Evolutionary conservation across 2,113 vertebrate species (phyloP).

Genomic region (Propithecus coquereli): DNA sequence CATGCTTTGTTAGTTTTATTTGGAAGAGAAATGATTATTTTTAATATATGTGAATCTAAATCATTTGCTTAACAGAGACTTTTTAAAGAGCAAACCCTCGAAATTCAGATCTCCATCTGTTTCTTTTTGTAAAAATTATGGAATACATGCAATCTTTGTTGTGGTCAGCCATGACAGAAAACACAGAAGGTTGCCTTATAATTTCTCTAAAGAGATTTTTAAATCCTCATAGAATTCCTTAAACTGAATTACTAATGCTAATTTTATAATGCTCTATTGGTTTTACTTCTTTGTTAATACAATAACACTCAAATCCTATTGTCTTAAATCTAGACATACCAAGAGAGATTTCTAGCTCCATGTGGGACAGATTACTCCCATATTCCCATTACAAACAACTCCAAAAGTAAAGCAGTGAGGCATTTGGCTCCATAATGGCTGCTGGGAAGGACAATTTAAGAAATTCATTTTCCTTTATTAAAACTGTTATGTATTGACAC

Average conservation of each 20-base stretch:
- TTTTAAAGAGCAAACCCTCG: conserved; percentile 2
- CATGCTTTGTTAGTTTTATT: not conserved
- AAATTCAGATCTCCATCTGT: conserved; percentile 26
- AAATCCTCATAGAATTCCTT: conserved; percentile 30
- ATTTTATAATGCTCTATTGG: conserved; percentile 37
- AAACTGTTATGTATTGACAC: not conserved
- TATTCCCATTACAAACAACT: not conserved
- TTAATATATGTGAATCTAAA: not conserved
- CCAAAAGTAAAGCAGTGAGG: not conserved
- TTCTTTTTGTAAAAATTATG: conserved; percentile 32
- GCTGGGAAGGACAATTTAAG: not conserved
- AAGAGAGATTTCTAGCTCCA: not conserved
- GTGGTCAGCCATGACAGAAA: not conserved
- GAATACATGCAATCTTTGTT: not conserved
- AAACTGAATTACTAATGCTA: conserved; percentile 16
- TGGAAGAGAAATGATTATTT: not conserved
- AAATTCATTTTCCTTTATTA: conserved; percentile 7
- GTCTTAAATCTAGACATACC: conserved; percentile 23
- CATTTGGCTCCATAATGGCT: not conserved
- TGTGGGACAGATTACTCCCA: not conserved
- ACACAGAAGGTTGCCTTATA: not conserved
- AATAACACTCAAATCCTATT: conserved; percentile 5
- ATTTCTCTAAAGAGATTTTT: conserved; percentile 42
- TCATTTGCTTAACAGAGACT: not conserved
- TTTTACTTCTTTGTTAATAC: conserved; percentile 59